A percentile compares a stretch with the other conserved stretches of the same genome.
Conservation (phyloP, 2,888 invertebrate species). For the Polydesmus complanatus region DNA sequence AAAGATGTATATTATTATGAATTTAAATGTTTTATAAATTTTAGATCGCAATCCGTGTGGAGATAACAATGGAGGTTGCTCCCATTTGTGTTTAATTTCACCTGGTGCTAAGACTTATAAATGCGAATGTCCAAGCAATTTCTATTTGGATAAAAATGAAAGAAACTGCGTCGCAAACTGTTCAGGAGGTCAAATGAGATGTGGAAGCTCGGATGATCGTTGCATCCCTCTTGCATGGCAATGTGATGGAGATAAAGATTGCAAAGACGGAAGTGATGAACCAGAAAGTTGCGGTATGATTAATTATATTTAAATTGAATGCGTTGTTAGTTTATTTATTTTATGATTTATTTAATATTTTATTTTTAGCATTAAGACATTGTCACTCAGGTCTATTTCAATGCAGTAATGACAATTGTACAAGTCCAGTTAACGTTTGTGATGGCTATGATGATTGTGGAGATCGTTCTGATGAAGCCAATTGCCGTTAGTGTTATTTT, state of each 20-base stretch:
- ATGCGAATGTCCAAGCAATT: constrained; percentile 93
- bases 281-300: constrained; percentile 59
- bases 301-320: constrained; percentile 1
- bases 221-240: constrained; percentile 53
- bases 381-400: constrained; percentile 88
- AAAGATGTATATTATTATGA: neutral
- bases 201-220: constrained; percentile 49
- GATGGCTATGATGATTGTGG: constrained; percentile 85
- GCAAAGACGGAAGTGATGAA: constrained; percentile 84
- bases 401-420: constrained; percentile 82
- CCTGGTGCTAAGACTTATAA: constrained; percentile 53
- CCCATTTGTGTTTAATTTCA: constrained; percentile 83
- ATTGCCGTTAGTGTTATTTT: constrained; percentile 43
- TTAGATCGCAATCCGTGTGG: constrained; percentile 72
- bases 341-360: neutral
- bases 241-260: constrained; percentile 77
- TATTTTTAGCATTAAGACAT: constrained; percentile 40
- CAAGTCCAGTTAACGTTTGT: constrained; percentile 81
- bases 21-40: neutral
- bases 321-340: neutral
- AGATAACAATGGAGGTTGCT: constrained; percentile 83
- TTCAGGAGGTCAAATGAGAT: constrained; percentile 70
- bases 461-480: constrained; percentile 68
- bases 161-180: constrained; percentile 91
- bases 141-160: constrained; percentile 57